Base-by-base conservation (phyloP, 2,797 vertebrate genomes). In the Enteromius fasciolatus region DNA sequence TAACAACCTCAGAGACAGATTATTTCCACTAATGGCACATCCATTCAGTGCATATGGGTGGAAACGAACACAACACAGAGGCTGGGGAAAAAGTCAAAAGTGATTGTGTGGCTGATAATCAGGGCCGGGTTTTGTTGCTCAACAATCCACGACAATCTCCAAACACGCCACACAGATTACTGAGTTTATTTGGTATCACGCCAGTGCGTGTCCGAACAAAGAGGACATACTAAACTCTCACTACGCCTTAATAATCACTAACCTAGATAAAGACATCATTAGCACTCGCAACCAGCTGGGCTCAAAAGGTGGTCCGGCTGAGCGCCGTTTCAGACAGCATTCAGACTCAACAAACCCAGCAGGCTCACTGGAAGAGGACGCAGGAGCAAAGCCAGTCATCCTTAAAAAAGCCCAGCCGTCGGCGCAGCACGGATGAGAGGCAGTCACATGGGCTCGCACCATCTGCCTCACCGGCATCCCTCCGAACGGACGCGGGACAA, bases 391-490 rank as follows among this genome's bases (percentile, higher is more conserved):
- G 12, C 46, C 81, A 77, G 57, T 83, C 85, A 83, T 68, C 81
- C 85, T 72, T 73, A 70, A 76, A 80, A 80, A 48, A 86, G 70
- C 74, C 39, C 78, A 67, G 77, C 76, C 31, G 33, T 69, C 12
- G 63, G 81, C 70, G 8, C 46, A 46, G 61, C 59, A 28, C 36
- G 57, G 59, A 31, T 28, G 67, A 41, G 68, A 46, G 59, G 44
- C 11, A 9, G 76, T 85, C 80, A 85, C 78, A 48, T 86, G 81
- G 63, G 41, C 28, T 68, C 52, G 69, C 78, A 70, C 72, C 78
- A 76, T 80, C 83, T 84, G 78, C 72, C 73, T 84, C 66, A 63
- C 44, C 48, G 44, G 31, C 69, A 72, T 75, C 61, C 61, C 69
- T 59, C 33, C n/a, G 3, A 84, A 70, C 28, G 3, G 80, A 70